phyloP scores from a whole-genome alignment of 2,888 invertebrate species.

The Apamea monoglypha region DNA sequence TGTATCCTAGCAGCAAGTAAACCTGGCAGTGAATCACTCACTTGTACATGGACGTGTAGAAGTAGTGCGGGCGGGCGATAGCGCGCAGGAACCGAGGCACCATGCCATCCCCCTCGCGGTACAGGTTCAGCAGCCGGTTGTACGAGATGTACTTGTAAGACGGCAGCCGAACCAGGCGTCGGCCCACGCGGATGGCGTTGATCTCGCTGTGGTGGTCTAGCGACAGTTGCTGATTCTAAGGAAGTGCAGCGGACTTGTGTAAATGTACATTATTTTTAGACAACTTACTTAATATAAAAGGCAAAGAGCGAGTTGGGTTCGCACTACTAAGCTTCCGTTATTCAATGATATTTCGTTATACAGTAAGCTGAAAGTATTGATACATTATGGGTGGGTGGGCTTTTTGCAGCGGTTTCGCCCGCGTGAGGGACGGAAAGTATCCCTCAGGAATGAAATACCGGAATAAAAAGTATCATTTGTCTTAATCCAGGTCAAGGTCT shows the following conservation, averaged over 20 bases:
- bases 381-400: neutral
- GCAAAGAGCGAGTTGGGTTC: too few species aligned
- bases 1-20: neutral
- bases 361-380: neutral
- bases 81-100: slow-evolving; percentile 84
- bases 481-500: neutral
- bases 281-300: neutral
- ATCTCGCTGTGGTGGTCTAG: slow-evolving; percentile 79
- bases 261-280: neutral
- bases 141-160: slow-evolving; percentile 84
- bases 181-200: slow-evolving; percentile 82
- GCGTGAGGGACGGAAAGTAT: neutral
- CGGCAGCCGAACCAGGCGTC: slow-evolving; percentile 77
- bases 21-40: slow-evolving; percentile 70
- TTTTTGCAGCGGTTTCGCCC: neutral
- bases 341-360: neutral
- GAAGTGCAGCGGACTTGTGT: neutral
- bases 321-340: neutral
- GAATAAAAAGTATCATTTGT: neutral
- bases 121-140: slow-evolving; percentile 79
- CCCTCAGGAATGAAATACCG: neutral
- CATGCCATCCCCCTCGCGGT: slow-evolving; percentile 85
- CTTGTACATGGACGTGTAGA: slow-evolving; percentile 87
- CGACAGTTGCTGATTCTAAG: slow-evolving; percentile 69
- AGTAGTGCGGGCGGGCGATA: slow-evolving; percentile 82